Base-by-base conservation (phyloP, 2,888 invertebrate genomes). In the Stenchaetothrips biformis region DNA sequence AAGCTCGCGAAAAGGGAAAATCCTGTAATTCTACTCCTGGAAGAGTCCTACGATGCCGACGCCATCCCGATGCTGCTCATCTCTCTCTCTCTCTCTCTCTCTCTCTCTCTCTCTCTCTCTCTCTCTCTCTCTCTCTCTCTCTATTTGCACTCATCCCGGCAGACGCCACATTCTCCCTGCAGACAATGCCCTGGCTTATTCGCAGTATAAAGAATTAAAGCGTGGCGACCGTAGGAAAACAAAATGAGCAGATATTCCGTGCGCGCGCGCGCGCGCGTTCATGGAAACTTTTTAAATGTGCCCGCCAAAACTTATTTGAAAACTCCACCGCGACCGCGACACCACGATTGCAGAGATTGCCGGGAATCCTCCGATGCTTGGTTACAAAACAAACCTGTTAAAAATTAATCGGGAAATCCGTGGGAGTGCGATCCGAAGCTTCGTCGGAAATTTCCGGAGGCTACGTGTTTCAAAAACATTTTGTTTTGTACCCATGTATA, bases 231-330 rank as follows among this genome's bases (percentile, higher is more conserved):
- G 53, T 25, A 25, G 25, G 67, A 8, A 67, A 21, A 74, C 67
- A 74, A 74, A 74, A 74, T 21, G 67, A 74, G 25, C 67, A 25
- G 67, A 74, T 74, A 74, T 21, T 25, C 67, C 67, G 1, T 4
- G 37, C n/a, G n/a, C n/a, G n/a, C n/a, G 37, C 37, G 37, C 37
- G 37, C 37, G 37, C 37, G 25, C 67, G n/a, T n/a, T n/a, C n/a
- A n/a, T n/a, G n/a, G n/a, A 74, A 74, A 74, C 67, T 74, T 74
- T 37, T 74, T 74, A 74, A 74, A 74, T 74, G 67, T 74, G 67
- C 25, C 25, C 59, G 59, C 59, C 53, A 7, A 74, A 74, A 74
- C 67, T 74, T 74, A 74, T 74, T 74, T 74, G 21, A 74, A 21
- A 74, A 74, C 67, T 74, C 67, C 21, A 18, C 53, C 67, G 21